Conservation (phyloP, 1,140 invertebrate species). For the Ceratoteleas bidentatus region DNA sequence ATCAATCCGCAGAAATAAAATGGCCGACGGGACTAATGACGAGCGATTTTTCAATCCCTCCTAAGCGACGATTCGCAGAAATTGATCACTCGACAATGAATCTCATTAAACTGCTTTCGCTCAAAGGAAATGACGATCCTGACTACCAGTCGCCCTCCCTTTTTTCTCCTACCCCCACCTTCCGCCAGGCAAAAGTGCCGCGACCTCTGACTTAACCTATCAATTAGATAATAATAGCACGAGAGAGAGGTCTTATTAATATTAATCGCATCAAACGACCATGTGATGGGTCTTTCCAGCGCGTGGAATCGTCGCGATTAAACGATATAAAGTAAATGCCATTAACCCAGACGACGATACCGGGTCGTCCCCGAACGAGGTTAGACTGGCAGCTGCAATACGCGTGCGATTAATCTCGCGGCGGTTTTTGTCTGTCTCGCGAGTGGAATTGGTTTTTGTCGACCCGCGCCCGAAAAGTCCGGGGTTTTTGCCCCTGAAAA, state of each 20-base stretch:
- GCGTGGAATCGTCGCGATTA: constrained; percentile 41
- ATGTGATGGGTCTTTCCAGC: constrained; percentile 1
- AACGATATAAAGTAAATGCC: constrained; percentile 67
- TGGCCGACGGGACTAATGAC: neutral
- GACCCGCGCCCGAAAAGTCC: neutral
- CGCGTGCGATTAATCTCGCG: constrained; percentile 60
- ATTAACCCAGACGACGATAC: constrained; percentile 64
- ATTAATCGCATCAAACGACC: constrained; percentile 40
- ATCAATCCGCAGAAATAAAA: constrained; percentile 14
- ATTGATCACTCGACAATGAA: constrained; percentile 57
- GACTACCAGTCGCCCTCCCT: constrained; percentile 18
- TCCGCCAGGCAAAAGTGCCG: constrained; percentile 25
- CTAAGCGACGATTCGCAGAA: constrained; percentile 46
- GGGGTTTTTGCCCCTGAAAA: neutral
- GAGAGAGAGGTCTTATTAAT: constrained; percentile 55
- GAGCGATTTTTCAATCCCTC: constrained; percentile 26
- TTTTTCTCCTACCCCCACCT: constrained; percentile 44
- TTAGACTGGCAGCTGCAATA: constrained; percentile 44
- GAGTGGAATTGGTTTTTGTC: constrained; percentile 38
- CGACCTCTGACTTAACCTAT: constrained; percentile 63
- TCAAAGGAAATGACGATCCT: constrained; percentile 54
- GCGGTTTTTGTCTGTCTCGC: constrained; percentile 34
- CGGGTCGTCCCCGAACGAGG: constrained; percentile 20
- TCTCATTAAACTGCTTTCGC: constrained; percentile 53
- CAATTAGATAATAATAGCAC: constrained; percentile 60